phyloP scores from a whole-genome alignment of 2,113 vertebrate genomes.

The Dasypus novemcinctus region DNA sequence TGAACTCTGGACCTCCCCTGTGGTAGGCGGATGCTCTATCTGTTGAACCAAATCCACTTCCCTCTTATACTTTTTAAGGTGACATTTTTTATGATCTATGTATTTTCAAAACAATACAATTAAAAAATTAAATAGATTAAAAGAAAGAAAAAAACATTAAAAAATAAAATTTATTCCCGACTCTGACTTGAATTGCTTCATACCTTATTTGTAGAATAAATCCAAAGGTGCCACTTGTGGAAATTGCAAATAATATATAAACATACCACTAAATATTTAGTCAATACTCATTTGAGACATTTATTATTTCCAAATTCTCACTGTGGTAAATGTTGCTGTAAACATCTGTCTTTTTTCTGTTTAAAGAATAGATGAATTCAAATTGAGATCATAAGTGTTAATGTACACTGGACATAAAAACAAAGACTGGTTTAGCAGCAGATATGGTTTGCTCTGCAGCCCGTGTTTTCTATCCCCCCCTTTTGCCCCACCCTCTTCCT shows the following conservation, averaged over 20 bases:
- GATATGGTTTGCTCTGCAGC: conserved; percentile 92
- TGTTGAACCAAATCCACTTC: no score
- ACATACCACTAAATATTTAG: background rate
- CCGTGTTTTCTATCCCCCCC: conserved; percentile 85
- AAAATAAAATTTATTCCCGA: no score
- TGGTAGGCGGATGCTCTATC: no score
- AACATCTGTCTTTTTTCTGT: background rate
- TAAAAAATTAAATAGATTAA: no score
- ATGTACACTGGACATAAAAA: no score
- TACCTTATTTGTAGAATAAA: background rate
- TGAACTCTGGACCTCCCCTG: no score
- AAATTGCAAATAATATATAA: background rate
- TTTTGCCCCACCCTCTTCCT: background rate
- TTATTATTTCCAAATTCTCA: background rate
- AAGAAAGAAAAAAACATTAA: no score
- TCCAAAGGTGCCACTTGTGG: background rate
- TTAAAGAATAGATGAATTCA: background rate
- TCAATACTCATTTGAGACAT: background rate
- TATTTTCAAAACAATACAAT: no score
- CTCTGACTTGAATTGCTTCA: background rate
- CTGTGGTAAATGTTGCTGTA: background rate
- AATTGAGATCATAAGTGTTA: no score
- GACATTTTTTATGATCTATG: no score
- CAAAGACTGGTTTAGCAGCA: no score
- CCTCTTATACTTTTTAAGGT: no score